These are phyloP conservation scores for Pygmarrhopalites habei DNA, from an alignment of 1,140 invertebrate genomes.

Conservation along the genomic window DNA sequence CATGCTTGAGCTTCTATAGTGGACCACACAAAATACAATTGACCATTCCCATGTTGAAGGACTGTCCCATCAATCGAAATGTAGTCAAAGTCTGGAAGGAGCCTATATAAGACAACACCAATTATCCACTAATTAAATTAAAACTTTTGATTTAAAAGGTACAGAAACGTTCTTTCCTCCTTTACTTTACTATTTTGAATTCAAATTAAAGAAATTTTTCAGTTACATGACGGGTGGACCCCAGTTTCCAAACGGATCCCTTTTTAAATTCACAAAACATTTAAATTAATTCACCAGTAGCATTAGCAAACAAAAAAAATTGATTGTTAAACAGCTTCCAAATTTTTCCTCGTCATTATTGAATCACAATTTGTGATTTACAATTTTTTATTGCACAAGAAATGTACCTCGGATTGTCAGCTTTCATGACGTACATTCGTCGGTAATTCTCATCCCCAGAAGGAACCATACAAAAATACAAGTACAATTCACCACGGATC, in stretches of 20 bases:
- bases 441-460: neutral
- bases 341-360: neutral
- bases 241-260: no score
- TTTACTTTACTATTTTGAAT: no score
- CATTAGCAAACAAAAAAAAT: no score
- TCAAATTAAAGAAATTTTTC: no score
- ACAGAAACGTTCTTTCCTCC: no score
- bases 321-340: no score
- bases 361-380: neutral
- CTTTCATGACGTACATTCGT: constrained; percentile 19
- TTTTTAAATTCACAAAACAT: no score
- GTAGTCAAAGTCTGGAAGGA: neutral
- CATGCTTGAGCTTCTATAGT: no score
- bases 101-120: neutral
- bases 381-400: neutral
- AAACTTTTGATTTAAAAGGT: no score
- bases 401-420: constrained; percentile 1
- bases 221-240: no score
- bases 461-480: constrained; percentile 6
- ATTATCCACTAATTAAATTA: no score
- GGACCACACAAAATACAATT: constrained; percentile 14
- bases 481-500: constrained; percentile 9
- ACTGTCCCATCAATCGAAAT: constrained; percentile 7
- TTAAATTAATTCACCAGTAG: no score
- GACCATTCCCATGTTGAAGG: constrained; percentile 11